Conservation (phyloP, 92 coral and sea anemone species). For the Chrysogorgia sp. region DNA sequence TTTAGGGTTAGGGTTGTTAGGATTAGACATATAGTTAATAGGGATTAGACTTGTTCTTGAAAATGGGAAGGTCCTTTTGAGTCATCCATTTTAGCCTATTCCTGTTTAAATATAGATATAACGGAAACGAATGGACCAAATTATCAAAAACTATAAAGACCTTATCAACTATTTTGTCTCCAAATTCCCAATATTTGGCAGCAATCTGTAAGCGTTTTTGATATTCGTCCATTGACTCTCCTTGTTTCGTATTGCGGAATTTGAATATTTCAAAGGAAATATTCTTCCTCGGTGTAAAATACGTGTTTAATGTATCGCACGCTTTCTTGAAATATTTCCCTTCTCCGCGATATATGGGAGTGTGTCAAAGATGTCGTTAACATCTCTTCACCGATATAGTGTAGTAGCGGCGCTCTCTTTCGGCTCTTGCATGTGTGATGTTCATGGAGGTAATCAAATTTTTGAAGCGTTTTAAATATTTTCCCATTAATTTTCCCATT, state of each 20-base stretch:
- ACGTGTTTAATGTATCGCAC: not conserved
- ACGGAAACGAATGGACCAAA: no score
- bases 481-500: not conserved
- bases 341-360: not conserved
- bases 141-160: no score
- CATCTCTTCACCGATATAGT: slow-evolving; percentile 4
- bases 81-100: no score
- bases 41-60: no score
- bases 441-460: not conserved
- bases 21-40: no score
- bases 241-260: slow-evolving; percentile 17
- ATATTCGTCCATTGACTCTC: not conserved
- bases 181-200: not conserved
- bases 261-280: slow-evolving; percentile 13
- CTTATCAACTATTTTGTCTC: no score
- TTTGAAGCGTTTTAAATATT: slow-evolving; percentile 1
- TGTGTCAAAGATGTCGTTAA: slow-evolving; percentile 4
- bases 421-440: not conserved
- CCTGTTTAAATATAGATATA: no score
- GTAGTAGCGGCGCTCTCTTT: slow-evolving; percentile 1
- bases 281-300: slow-evolving; percentile 2
- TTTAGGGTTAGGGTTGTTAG: no score
- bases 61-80: no score
- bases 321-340: slow-evolving; percentile 19
- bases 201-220: not conserved